A percentile compares a stretch with the other conserved stretches of the same genome.
Conservation (phyloP, 2,888 invertebrate genomes). For the Lepas anatifera region DNA sequence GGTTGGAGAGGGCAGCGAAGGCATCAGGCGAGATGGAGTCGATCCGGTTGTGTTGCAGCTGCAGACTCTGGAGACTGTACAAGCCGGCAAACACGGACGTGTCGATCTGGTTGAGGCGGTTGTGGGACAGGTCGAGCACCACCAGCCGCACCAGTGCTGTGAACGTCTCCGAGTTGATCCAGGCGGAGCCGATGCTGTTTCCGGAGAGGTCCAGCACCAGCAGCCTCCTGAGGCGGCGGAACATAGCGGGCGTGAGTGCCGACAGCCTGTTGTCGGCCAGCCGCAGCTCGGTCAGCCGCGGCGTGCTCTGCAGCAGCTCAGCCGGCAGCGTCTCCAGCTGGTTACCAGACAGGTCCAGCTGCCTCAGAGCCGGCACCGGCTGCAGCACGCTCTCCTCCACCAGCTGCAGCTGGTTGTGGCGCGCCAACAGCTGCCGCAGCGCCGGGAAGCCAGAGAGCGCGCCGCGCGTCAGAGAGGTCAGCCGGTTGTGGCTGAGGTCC, state of each 20-base stretch:
- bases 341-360: constrained; percentile 67
- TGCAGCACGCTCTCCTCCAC: constrained; percentile 61
- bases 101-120: constrained; percentile 67
- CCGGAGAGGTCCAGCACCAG: constrained; percentile 55
- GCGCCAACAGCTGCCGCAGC: constrained; percentile 53
- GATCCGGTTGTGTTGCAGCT: constrained; percentile 59
- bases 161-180: constrained; percentile 66
- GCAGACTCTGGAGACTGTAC: constrained; percentile 56
- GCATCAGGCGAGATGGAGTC: constrained; percentile 58
- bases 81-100: constrained; percentile 72
- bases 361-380: constrained; percentile 52
- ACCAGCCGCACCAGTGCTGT: constrained; percentile 57
- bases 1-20: constrained; percentile 58
- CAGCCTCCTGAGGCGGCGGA: constrained; percentile 59
- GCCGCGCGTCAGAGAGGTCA: constrained; percentile 54
- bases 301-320: constrained; percentile 59
- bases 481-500: constrained; percentile 61
- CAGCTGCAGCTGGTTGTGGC: constrained; percentile 61
- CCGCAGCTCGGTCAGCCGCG: constrained; percentile 56
- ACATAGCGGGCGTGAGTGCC: constrained; percentile 57
- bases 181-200: constrained; percentile 61
- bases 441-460: constrained; percentile 56
- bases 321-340: constrained; percentile 61
- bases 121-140: constrained; percentile 60
- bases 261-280: constrained; percentile 63